Evolutionary conservation across 2,888 invertebrate genomes (phyloP).

Genomic region (Chrysolina oricalcia): DNA sequence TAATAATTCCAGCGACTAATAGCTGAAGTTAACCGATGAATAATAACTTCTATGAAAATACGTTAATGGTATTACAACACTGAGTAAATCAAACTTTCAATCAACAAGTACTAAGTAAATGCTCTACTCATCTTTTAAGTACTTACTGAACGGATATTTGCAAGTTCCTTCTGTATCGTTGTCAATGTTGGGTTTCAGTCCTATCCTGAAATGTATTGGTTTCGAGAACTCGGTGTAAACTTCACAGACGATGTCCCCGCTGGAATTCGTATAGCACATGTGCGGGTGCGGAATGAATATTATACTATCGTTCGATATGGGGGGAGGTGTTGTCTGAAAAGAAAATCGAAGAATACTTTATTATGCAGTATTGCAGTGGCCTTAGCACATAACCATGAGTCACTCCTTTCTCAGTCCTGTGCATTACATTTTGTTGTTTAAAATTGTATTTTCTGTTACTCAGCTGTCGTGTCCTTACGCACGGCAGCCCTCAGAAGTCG

Average conservation of each 20-base stretch:
- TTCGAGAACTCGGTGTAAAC: conserved; percentile 76
- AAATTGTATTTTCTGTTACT: no score
- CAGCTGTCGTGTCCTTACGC: no score
- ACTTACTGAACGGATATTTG: conserved; percentile 78
- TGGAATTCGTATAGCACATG: conserved; percentile 72
- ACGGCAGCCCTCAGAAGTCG: no score
- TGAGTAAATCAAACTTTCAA: no score
- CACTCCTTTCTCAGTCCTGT: neutral
- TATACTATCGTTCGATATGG: conserved; percentile 35
- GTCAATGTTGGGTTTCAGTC: conserved; percentile 69
- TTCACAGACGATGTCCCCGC: conserved; percentile 73
- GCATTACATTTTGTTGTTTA: no score
- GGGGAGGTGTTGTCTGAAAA: conserved; percentile 44
- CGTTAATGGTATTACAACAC: no score
- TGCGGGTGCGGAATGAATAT: conserved; percentile 72
- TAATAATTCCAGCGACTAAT: no score
- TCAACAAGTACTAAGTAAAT: no score
- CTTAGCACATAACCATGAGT: neutral
- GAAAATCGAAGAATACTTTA: neutral
- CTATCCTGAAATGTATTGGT: conserved; percentile 74
- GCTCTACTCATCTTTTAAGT: neutral
- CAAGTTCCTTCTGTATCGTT: conserved; percentile 74
- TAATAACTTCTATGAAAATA: no score
- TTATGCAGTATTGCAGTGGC: neutral
- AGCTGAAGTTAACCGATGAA: no score